Conservation (phyloP, 2,113 vertebrate genomes). For the Proterorhinus semilunaris region DNA sequence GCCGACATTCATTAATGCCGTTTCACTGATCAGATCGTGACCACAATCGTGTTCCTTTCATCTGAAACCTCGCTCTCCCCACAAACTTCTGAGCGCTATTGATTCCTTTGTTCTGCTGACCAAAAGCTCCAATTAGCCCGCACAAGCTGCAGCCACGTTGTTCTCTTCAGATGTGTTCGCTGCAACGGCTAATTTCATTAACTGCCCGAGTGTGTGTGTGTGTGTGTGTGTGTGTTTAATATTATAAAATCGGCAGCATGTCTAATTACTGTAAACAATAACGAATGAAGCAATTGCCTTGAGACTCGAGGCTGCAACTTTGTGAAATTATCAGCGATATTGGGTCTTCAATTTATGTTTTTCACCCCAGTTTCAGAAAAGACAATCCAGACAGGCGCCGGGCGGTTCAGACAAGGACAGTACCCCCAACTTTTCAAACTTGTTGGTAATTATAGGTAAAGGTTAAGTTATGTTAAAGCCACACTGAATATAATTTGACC, state of each 20-base stretch:
- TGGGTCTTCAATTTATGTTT: background rate
- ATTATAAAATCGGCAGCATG: background rate
- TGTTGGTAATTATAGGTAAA: no score
- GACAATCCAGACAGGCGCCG: no score
- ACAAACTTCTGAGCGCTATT: conserved; percentile 41
- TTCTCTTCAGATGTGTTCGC: background rate
- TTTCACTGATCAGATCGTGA: conserved; percentile 47
- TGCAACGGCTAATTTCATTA: background rate
- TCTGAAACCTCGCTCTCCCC: conserved; percentile 30
- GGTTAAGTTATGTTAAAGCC: no score
- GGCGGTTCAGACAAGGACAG: no score
- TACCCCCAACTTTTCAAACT: no score
- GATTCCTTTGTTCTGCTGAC: conserved; percentile 45
- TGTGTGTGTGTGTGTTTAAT: background rate
- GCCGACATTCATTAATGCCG: conserved; percentile 47
- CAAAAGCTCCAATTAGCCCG: conserved; percentile 50
- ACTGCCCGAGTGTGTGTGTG: background rate
- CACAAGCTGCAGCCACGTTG: conserved; percentile 6
- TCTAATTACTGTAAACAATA: conserved; percentile 11
- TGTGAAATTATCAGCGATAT: background rate
- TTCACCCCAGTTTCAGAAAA: no score
- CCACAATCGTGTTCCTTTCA: conserved; percentile 33
- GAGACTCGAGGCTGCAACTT: background rate
- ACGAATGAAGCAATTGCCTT: conserved; percentile 7
- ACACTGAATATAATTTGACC: no score